Evolutionary conservation across 2,113 vertebrate species (phyloP).

Genomic region (Xenopus laevis): DNA sequence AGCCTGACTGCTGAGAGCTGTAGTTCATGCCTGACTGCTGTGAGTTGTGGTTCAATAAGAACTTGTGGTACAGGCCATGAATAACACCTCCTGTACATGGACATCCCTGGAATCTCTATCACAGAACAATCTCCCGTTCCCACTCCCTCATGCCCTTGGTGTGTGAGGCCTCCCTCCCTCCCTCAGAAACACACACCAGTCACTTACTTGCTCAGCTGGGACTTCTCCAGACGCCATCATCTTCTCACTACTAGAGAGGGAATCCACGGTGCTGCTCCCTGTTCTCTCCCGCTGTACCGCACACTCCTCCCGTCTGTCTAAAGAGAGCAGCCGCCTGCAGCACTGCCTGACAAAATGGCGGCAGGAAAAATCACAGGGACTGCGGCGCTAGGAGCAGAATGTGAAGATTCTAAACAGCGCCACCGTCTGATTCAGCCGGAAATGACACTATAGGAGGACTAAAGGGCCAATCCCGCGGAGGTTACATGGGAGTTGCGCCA

Average conservation of each 20-base stretch:
- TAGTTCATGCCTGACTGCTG: too few relatives aligned
- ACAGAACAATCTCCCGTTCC: background rate
- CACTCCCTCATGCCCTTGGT: background rate
- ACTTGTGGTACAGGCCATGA: too few relatives aligned
- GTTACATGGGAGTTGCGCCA: too few relatives aligned
- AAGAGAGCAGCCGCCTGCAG: background rate
- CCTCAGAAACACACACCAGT: background rate
- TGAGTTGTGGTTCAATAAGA: too few relatives aligned
- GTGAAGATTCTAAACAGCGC: too few relatives aligned
- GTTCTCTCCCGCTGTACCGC: background rate
- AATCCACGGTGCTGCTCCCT: background rate
- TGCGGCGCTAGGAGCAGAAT: too few relatives aligned
- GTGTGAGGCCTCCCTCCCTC: background rate
- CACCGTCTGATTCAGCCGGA: too few relatives aligned
- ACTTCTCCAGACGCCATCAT: conserved; percentile 23
- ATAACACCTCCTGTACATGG: too few relatives aligned
- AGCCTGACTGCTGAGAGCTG: too few relatives aligned
- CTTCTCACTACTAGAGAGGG: background rate
- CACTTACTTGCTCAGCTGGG: conserved; percentile 24
- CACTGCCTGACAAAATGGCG: conserved; percentile 26
- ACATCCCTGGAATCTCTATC: too few relatives aligned
- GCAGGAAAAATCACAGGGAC: background rate
- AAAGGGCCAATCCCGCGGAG: too few relatives aligned
- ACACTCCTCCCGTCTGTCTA: background rate
- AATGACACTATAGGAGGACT: too few relatives aligned